A percentile compares a stretch with the other conserved stretches of the same genome.
Conservation (phyloP, 2,888 invertebrate species). For the Drosophila mulleri region DNA sequence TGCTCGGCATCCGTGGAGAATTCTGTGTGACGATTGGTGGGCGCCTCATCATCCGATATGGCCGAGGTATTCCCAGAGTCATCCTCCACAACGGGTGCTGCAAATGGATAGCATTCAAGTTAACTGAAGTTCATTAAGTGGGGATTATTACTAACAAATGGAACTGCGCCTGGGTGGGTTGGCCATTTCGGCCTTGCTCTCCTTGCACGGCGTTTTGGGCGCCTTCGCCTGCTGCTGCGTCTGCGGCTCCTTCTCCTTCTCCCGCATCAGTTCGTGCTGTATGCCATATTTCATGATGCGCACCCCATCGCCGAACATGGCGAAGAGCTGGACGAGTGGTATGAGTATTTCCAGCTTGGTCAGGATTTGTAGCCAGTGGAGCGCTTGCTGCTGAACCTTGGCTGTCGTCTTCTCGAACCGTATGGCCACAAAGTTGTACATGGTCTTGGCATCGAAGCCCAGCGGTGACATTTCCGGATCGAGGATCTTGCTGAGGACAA, state of each 20-base stretch:
- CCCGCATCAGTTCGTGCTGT: conserved; percentile 85
- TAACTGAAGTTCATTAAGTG: no score
- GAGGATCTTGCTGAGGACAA: conserved; percentile 95
- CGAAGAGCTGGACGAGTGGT: conserved; percentile 93
- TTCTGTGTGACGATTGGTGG: conserved; percentile 88
- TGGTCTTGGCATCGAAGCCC: conserved; percentile 96
- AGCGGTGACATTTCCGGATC: conserved; percentile 98
- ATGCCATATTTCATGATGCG: conserved; percentile 88
- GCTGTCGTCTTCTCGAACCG: conserved; percentile 93
- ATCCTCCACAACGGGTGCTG: conserved; percentile 89
- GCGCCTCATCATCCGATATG: conserved; percentile 89
- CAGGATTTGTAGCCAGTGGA: conserved; percentile 94
- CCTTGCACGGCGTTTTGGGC: conserved; percentile 82
- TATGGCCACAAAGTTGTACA: conserved; percentile 96
- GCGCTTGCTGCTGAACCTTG: conserved; percentile 93
- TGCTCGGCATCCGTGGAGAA: conserved; percentile 90
- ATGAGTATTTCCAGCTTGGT: conserved; percentile 96
- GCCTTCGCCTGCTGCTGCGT: conserved; percentile 66
- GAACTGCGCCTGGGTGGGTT: conserved; percentile 86
- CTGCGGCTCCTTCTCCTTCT: conserved; percentile 80
- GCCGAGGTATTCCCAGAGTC: conserved; percentile 89
- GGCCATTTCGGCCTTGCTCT: conserved; percentile 81
- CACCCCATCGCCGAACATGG: conserved; percentile 95
- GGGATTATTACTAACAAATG: conserved; percentile 86
- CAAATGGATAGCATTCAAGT: background rate